Conservation (phyloP, 2,113 vertebrate species). For the Cyprinodon tularosa region DNA sequence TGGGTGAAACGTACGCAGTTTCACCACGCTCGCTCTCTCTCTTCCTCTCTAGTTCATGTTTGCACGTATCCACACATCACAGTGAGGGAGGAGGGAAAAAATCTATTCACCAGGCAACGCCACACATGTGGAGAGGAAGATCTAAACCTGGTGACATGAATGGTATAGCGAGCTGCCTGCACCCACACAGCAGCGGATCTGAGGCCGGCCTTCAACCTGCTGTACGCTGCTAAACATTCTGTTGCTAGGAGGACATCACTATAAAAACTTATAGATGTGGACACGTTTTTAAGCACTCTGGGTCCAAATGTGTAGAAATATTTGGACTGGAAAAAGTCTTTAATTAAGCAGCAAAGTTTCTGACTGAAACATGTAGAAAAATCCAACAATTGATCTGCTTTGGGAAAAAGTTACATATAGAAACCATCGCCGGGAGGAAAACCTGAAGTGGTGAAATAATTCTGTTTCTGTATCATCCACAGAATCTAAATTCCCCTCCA, state of each 20-base stretch:
- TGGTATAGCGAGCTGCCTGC: slow-evolving; percentile 9
- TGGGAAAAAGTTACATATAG: neutral
- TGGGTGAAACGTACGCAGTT: slow-evolving; percentile 40
- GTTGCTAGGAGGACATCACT: neutral
- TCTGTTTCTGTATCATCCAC: neutral
- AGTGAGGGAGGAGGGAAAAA: neutral
- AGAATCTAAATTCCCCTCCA: neutral
- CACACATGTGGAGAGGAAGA: slow-evolving; percentile 53
- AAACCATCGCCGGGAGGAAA: neutral
- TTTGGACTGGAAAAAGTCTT: neutral
- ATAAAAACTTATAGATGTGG: neutral
- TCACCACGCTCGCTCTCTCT: slow-evolving; percentile 11
- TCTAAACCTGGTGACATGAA: slow-evolving; percentile 49
- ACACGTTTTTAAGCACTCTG: neutral
- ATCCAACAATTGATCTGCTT: too few relatives aligned
- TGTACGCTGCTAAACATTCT: neutral
- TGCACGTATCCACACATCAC: slow-evolving; percentile 6
- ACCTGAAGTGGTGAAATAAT: neutral
- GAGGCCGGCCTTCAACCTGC: neutral
- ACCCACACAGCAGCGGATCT: slow-evolving; percentile 19
- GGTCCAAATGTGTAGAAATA: neutral
- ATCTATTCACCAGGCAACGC: slow-evolving; percentile 44
- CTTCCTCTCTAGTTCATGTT: neutral
- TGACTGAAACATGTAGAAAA: too few relatives aligned
- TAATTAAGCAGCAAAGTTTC: neutral